Evolutionary conservation across 37 sponge, comb jelly and placozoan genomes (phyloP), one percentile per base, ranked within the genome.

Genomic region (Crambe crambe): DNA sequence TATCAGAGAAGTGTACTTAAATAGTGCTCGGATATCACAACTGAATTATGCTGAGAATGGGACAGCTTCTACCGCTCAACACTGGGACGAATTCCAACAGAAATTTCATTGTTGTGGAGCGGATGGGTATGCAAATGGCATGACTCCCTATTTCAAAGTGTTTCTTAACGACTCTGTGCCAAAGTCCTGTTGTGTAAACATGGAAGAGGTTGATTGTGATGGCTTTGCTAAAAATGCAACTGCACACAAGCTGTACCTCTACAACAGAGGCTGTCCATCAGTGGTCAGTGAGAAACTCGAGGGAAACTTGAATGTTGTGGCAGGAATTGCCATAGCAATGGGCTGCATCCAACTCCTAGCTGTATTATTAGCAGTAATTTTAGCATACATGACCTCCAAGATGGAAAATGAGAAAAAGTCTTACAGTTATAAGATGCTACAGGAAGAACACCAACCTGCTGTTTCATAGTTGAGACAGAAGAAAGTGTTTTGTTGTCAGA

Each of bases 61-160:
- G 4, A 61, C 25, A 23, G 6, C 42, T 23, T 26, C 43, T 2
- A 73, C 54, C 42, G 20, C 47, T 20, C 1, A 60, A 27, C 22
- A 73, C 25, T 82, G 82, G 82, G 65, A 82, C 47, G 17, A 41
- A 1, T 82, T 82, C 36, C 82, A 82, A 43, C 37, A 43, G 29
- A 20, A 58, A 5, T 37, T 43, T 23, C 6, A 72, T 35, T 82
- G 82, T n/a, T 82, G 82, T 82, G 82, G 82, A 23, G 65, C 56
- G 27, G 65, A 63, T 23, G 73, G 73, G 25, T 82, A 64, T 32
- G 58, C 64, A 8, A 30, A 54, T 20, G 35, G 31, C 30, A 31
- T 9, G 3, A 2, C 35, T 65, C 66, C 66, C 1, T 82, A 73
- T 43, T 29, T 31, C 4, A 0, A 57, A 23, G 68, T 70, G 5